A percentile compares a stretch with the other conserved stretches of the same genome.
These are phyloP conservation scores for Timandra comae DNA, from an alignment of 2,888 invertebrate genomes.

Conservation along the genomic window DNA sequence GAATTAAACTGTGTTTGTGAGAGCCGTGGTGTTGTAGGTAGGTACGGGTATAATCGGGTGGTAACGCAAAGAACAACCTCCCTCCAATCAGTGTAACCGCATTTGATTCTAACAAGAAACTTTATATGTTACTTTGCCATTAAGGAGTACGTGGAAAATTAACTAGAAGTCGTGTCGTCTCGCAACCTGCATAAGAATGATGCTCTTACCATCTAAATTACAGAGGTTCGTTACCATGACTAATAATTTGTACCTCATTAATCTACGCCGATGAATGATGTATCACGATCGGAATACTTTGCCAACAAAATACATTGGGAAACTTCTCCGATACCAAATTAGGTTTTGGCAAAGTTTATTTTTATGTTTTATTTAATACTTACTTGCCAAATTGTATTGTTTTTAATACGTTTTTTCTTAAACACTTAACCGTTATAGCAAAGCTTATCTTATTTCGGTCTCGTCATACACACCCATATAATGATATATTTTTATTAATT, in stretches of 20 bases:
- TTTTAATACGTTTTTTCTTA: no score
- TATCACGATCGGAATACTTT: no score
- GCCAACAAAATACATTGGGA: no score
- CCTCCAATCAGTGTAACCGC: constrained; percentile 45
- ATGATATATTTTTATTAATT: no score
- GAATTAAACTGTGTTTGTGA: background rate
- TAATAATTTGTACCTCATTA: constrained; percentile 16
- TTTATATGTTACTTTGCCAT: constrained; percentile 67
- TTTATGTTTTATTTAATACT: no score
- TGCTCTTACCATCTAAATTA: constrained; percentile 26
- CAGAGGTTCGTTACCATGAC: constrained; percentile 8
- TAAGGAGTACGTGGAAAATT: constrained; percentile 61
- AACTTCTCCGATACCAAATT: no score
- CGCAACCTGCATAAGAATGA: constrained; percentile 61
- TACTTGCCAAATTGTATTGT: no score
- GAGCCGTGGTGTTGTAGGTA: no score
- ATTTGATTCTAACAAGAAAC: constrained; percentile 48
- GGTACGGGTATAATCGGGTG: constrained; percentile 18
- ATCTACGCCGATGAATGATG: background rate
- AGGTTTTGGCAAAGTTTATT: no score
- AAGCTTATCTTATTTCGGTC: no score
- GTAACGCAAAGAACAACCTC: constrained; percentile 1
- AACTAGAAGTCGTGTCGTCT: constrained; percentile 43
- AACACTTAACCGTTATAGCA: no score
- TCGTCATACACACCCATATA: no score